These are phyloP conservation scores for Dysdera silvatica DNA, from an alignment of 1,140 invertebrate species.

Conservation along the genomic window DNA sequence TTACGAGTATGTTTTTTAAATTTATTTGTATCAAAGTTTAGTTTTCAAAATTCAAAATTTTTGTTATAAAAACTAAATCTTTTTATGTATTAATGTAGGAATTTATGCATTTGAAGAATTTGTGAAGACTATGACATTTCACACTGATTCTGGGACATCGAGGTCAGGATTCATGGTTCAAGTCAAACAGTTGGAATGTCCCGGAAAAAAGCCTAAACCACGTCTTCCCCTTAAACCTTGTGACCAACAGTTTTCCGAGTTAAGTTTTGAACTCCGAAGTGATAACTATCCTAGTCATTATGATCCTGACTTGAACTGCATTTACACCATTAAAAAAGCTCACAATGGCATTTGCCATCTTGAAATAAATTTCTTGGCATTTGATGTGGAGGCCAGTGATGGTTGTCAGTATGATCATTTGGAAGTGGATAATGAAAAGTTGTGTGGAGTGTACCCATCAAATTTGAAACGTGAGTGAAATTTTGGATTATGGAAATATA, in stretches of 20 bases:
- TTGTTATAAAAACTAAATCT: not conserved
- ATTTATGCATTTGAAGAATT: slow-evolving; percentile 25
- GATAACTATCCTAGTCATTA: slow-evolving; percentile 34
- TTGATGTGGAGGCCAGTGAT: slow-evolving; percentile 35
- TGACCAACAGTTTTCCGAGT: not conserved
- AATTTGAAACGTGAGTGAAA: slow-evolving; percentile 18
- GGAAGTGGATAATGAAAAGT: slow-evolving; percentile 33
- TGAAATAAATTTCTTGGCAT: slow-evolving; percentile 32
- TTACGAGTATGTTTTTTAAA: slow-evolving; percentile 6
- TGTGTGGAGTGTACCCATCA: slow-evolving; percentile 32
- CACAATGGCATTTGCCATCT: slow-evolving; percentile 31
- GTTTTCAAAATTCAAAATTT: no score
- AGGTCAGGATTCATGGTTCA: slow-evolving; percentile 30
- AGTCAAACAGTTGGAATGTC: slow-evolving; percentile 29
- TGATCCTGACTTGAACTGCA: slow-evolving; percentile 30
- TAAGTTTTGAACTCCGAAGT: slow-evolving; percentile 31
- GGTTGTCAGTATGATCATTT: slow-evolving; percentile 37
- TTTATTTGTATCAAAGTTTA: not conserved
- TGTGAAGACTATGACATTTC: slow-evolving; percentile 27
- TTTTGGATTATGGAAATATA: not conserved
- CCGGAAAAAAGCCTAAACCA: not conserved
- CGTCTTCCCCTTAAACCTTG: slow-evolving; percentile 23
- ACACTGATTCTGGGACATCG: slow-evolving; percentile 26
- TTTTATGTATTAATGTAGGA: not conserved
- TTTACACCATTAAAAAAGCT: slow-evolving; percentile 26